Conservation (phyloP, 2,888 invertebrate genomes). For the Chloroclysta siterata region DNA sequence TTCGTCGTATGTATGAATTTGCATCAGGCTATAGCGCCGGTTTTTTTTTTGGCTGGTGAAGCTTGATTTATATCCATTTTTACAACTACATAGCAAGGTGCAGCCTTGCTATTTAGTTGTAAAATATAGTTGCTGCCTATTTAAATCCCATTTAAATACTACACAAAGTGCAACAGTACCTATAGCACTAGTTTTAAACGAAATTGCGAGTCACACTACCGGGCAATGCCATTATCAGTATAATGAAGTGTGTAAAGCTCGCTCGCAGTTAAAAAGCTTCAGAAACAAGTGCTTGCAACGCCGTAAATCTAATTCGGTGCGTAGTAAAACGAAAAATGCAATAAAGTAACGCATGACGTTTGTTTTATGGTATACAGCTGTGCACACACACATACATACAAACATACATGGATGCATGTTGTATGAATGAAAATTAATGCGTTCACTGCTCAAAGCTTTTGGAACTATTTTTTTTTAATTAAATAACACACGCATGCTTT, state of each 20-base stretch:
- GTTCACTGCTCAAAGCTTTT: neutral
- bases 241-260: neutral
- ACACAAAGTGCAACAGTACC: neutral
- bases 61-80: neutral
- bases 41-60: too few relatives aligned
- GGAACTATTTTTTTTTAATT: too few relatives aligned
- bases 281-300: slow-evolving; percentile 1
- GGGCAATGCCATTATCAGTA: too few relatives aligned
- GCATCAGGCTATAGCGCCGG: too few relatives aligned
- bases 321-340: slow-evolving; percentile 66
- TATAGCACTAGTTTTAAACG: neutral
- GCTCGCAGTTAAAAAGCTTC: neutral
- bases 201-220: neutral
- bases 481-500: too few relatives aligned
- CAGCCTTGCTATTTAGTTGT: too few relatives aligned
- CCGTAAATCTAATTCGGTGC: slow-evolving; percentile 64
- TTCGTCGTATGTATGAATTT: too few relatives aligned
- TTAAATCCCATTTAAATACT: neutral
- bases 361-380: slow-evolving; percentile 54
- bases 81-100: neutral
- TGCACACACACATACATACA: slow-evolving; percentile 17
- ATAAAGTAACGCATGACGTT: slow-evolving; percentile 51
- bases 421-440: slow-evolving; percentile 9
- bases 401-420: neutral
- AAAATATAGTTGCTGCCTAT: neutral